These are phyloP conservation scores for Lordiphosa collinella DNA, from an alignment of 1,140 invertebrate genomes.

Conservation along the genomic window DNA sequence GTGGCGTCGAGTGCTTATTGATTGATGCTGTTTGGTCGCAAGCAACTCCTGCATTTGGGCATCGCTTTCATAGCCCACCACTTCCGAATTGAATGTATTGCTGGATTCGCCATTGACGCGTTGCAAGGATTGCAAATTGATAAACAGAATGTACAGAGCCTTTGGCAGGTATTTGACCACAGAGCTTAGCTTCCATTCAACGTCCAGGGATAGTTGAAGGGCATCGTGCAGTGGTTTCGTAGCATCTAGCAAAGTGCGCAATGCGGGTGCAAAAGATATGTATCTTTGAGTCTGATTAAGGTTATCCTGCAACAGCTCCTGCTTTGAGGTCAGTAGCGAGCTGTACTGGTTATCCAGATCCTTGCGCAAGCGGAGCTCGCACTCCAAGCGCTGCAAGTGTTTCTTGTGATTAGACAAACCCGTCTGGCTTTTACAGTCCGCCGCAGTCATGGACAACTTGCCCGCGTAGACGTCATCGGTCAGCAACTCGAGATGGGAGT, in stretches of 20 bases:
- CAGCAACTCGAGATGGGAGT: slow-evolving; percentile 95
- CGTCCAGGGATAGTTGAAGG: slow-evolving; percentile 89
- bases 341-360: slow-evolving; percentile 88
- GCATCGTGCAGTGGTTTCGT: slow-evolving; percentile 95
- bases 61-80: slow-evolving; percentile 91
- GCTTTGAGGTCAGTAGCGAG: slow-evolving; percentile 88
- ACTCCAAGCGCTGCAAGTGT: slow-evolving; percentile 92
- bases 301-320: slow-evolving; percentile 87
- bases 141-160: slow-evolving; percentile 93
- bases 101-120: slow-evolving; percentile 86
- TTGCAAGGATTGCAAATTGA: slow-evolving; percentile 89
- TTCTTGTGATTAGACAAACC: slow-evolving; percentile 87
- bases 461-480: slow-evolving; percentile 84
- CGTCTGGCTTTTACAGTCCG: slow-evolving; percentile 80
- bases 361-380: slow-evolving; percentile 94
- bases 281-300: slow-evolving; percentile 89
- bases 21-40: slow-evolving; percentile 81
- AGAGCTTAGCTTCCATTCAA: slow-evolving; percentile 87
- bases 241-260: slow-evolving; percentile 87
- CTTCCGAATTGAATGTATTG: slow-evolving; percentile 81
- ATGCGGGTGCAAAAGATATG: slow-evolving; percentile 89
- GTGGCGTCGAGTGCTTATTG: slow-evolving; percentile 46
- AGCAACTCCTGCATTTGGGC: slow-evolving; percentile 80
- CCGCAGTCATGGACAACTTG: slow-evolving; percentile 81
- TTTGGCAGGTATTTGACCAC: slow-evolving; percentile 88